Evolutionary conservation across 2,113 vertebrate species (phyloP), one percentile per base, ranked within the genome.

Genomic region (Peromyscus maniculatus): DNA sequence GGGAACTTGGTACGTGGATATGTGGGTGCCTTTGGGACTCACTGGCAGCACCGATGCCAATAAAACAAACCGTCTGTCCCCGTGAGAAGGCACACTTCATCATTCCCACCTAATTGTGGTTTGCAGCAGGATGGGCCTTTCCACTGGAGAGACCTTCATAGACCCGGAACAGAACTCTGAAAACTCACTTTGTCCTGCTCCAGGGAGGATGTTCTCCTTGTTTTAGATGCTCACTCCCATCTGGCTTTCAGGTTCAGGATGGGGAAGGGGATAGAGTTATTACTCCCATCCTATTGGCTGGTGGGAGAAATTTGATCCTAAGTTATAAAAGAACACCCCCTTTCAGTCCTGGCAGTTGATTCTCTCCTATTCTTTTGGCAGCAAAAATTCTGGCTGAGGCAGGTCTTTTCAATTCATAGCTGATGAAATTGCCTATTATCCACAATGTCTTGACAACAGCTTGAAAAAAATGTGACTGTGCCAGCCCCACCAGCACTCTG

Each of bases 341-440:
- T 93, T 66, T 57, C 9, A 33, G 19, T 83, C 62, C 49, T 89
- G 78, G 64, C 75, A 92, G 82, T 64, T 57, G 74, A 93, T 75
- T 24, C 39, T 94, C 26, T 67, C 57, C 59, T 91, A 22, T 36
- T 88, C 71, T 62, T 88, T 89, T 94, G 94, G 84, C 79, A 93
- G 94, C 39, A 91, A 71, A 93, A 82, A 22, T 87, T 97, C 93
- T 96, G 94, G 86, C 77, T 89, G 67, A 96, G 93, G 77, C 46
- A 96, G 36, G 12, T 89, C 49, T 75, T 91, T 97, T 91, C 52
- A 91, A 79, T 93, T 97, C 72, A 93, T 89, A 93, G 89, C 78
- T 96, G 89, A 96, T 96, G 77, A 97, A 97, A 96, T 93, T 96
- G 94, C 91, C 89, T 93, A 83, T 95, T 97, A 95, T 87, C 69